These are phyloP conservation scores for Urechis unicinctus DNA, from an alignment of 2,888 invertebrate genomes.

Conservation along the genomic window DNA sequence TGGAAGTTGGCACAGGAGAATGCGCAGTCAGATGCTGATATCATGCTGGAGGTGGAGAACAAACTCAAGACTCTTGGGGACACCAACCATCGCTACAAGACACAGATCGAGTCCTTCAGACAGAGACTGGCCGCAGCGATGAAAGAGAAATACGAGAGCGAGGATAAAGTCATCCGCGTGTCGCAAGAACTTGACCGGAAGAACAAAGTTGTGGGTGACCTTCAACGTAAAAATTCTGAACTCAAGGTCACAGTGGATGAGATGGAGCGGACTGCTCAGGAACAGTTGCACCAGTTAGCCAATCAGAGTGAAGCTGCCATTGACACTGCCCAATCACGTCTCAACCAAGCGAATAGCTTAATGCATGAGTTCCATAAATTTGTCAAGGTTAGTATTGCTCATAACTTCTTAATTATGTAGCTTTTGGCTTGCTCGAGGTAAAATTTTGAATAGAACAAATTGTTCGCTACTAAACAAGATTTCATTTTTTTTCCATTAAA, in stretches of 20 bases:
- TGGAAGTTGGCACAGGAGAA: slow-evolving; percentile 36
- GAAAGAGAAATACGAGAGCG: slow-evolving; percentile 36
- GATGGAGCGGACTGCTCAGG: slow-evolving; percentile 39
- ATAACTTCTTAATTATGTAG: not conserved
- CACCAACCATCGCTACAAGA: slow-evolving; percentile 31
- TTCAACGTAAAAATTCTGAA: slow-evolving; percentile 25
- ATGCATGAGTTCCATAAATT: slow-evolving; percentile 37
- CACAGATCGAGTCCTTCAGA: slow-evolving; percentile 32
- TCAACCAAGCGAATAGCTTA: slow-evolving; percentile 27
- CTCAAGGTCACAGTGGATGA: slow-evolving; percentile 33
- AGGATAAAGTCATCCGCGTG: slow-evolving; percentile 30
- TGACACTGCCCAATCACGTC: slow-evolving; percentile 39
- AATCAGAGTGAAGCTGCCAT: slow-evolving; percentile 44
- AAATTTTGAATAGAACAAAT: not conserved
- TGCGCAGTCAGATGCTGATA: slow-evolving; percentile 36
- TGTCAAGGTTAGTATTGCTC: slow-evolving; percentile 33
- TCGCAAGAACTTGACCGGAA: slow-evolving; percentile 34
- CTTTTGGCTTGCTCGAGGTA: too few relatives aligned
- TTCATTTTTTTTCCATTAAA: not conserved
- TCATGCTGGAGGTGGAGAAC: slow-evolving; percentile 39
- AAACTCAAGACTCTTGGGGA: slow-evolving; percentile 36
- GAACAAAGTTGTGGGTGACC: slow-evolving; percentile 32
- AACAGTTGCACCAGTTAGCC: slow-evolving; percentile 41
- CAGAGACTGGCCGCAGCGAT: slow-evolving; percentile 30
- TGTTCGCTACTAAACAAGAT: not conserved